phyloP scores from a whole-genome alignment of 2,113 vertebrate genomes.

The Stigmatopora nigra region DNA sequence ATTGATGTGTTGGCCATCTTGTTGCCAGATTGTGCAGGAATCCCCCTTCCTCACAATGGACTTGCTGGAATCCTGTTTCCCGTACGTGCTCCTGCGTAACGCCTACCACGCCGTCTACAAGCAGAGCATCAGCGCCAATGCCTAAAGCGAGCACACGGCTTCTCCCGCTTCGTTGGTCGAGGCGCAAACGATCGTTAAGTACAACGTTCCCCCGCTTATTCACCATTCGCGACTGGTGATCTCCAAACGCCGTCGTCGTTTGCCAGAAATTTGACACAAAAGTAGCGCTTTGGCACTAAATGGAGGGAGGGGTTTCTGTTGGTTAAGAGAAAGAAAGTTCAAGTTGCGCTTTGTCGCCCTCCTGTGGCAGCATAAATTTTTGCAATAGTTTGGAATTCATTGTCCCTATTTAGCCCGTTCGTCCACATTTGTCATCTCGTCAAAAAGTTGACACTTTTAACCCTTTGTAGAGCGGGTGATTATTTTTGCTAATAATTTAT shows the following conservation, averaged over 20 bases:
- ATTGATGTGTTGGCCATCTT: background rate
- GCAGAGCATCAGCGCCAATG: constrained; percentile 90
- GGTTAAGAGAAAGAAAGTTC: too few relatives aligned
- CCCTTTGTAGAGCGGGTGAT: too few relatives aligned
- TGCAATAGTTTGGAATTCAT: background rate
- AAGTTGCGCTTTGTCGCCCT: background rate
- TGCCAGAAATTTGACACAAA: background rate
- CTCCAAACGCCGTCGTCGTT: background rate
- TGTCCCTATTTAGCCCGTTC: too few relatives aligned
- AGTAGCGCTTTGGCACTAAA: background rate
- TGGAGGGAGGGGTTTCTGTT: too few relatives aligned
- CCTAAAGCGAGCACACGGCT: constrained; percentile 61
- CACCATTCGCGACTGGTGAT: background rate
- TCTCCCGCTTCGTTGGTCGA: background rate
- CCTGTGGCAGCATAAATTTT: background rate
- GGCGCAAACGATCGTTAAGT: background rate
- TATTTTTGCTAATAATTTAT: too few relatives aligned
- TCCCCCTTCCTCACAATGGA: constrained; percentile 99
- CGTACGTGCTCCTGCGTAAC: constrained; percentile 94
- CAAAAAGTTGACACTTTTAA: too few relatives aligned
- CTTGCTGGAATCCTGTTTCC: constrained; percentile 97
- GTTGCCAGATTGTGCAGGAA: constrained; percentile 93
- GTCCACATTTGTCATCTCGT: too few relatives aligned
- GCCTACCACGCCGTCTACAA: constrained; percentile 99
- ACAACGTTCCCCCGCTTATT: background rate